Evolutionary conservation across 1,140 invertebrate species (phyloP), one percentile per base, ranked within the genome.

Genomic region (Hyles vespertilio): DNA sequence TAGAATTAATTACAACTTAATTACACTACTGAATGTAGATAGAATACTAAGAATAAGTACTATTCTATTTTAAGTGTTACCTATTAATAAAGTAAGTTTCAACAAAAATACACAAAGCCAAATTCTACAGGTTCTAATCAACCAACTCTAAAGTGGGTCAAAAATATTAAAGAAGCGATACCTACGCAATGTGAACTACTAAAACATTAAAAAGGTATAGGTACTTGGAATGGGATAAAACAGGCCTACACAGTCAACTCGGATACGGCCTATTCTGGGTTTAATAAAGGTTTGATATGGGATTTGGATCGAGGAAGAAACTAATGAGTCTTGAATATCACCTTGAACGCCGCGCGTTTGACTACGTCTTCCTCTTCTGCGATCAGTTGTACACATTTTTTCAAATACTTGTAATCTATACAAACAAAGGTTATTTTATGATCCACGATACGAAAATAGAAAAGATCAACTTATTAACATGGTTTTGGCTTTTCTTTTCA

Each of bases 291-390:
- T 57, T 51, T 52, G 54, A 50, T 51, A 54, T 34, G 64, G 46
- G 32, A 56, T 51, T 46, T 61, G 63, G 49, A 68, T 72, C 32
- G 84, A 84, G 49, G 84, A 84, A 43, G 84, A 84, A 61, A 87
- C 67, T 51, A 65, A 67, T 36, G 79, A 77, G 63, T 84, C 83
- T 84, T 87, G 80, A 62, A 87, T 65, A 72, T 79, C 76, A 81
- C 76, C 77, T 86, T 72, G 70, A 62, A 56, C 56, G 34, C 32
- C 45, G 9, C 10, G 5, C 32, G n/a, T 11, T 10, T 33, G 43
- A 32, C 44, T 7, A 46, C 51, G 50, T 49, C 47, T 63, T 48
- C 61, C 49, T 67, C 53, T 52, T 61, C 67, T 70, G 11, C 54
- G 51, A 49, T 69, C 52, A 56, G 40, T 63, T 59, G 68, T 65